These are phyloP conservation scores for Shargacucullia verbasci DNA, from an alignment of 2,888 invertebrate species.

Conservation along the genomic window DNA sequence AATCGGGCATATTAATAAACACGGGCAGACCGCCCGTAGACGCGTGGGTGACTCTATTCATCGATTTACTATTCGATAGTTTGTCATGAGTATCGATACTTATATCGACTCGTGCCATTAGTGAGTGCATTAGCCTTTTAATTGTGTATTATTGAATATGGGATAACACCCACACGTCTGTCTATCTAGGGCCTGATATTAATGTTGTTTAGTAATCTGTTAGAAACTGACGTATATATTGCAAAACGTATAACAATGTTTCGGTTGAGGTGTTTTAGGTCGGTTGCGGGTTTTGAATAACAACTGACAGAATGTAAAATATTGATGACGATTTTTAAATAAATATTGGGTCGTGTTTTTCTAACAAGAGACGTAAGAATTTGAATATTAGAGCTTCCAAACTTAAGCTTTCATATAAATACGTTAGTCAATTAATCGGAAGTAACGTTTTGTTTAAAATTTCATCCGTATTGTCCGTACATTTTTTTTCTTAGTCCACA, in stretches of 20 bases:
- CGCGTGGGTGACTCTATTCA: conserved; percentile 75
- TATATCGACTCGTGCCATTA: conserved; percentile 61
- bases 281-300: conserved; percentile 16
- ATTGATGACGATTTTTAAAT: no score
- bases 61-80: conserved; percentile 62
- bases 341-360: no score
- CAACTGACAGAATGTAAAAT: conserved; percentile 22
- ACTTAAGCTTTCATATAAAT: no score
- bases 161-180: conserved; percentile 71
- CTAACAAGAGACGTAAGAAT: no score
- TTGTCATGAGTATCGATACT: conserved; percentile 60
- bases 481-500: no score
- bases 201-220: conserved; percentile 55
- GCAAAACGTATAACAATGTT: conserved; percentile 49
- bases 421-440: no score
- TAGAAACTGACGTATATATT: conserved; percentile 43
- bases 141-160: conserved; percentile 72
- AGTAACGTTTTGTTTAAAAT: no score
- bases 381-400: no score
- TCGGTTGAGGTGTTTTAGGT: conserved; percentile 34
- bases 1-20: conserved; percentile 70
- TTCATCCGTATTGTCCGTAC: no score
- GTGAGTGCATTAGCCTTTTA: conserved; percentile 77
- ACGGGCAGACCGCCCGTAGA: conserved; percentile 62
- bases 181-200: conserved; percentile 55